These are phyloP conservation scores for Brotula barbata DNA, from an alignment of 2,797 vertebrate genomes.

Conservation along the genomic window DNA sequence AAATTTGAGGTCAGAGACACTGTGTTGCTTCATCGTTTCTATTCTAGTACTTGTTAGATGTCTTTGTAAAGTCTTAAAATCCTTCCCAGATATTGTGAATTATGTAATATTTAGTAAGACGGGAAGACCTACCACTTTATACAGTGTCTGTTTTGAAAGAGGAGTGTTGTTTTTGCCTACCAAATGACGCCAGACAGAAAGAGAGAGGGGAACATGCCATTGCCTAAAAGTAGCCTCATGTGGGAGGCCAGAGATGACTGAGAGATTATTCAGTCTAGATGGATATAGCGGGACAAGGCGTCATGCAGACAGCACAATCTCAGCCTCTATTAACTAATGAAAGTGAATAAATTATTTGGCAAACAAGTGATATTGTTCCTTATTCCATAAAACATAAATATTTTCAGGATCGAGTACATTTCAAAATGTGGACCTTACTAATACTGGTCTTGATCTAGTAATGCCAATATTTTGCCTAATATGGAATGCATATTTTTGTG, in stretches of 20 bases:
- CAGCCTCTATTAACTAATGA: constrained; percentile 23
- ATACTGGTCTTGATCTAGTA: no score
- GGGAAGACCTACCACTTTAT: no score
- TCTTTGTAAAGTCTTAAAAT: constrained; percentile 12
- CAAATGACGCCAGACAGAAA: constrained; percentile 28
- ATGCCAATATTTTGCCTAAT: no score
- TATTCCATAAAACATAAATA: no score
- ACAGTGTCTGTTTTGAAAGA: constrained; percentile 30
- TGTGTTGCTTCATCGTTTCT: no score
- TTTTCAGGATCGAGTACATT: no score
- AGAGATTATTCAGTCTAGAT: constrained; percentile 36
- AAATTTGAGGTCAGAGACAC: neutral
- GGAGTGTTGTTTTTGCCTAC: constrained; percentile 25
- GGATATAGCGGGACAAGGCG: constrained; percentile 17
- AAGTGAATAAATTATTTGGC: neutral
- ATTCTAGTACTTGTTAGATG: no score
- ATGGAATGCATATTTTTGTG: no score
- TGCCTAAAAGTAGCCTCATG: constrained; percentile 49
- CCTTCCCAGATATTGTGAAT: constrained; percentile 9
- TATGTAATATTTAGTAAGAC: neutral
- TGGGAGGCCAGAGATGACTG: constrained; percentile 32
- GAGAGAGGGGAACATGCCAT: constrained; percentile 34
- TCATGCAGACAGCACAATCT: constrained; percentile 3
- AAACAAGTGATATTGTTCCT: neutral
- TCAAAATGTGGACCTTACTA: no score